Evolutionary conservation across 2,888 invertebrate species (phyloP).

Genomic region (Thumatha senex): DNA sequence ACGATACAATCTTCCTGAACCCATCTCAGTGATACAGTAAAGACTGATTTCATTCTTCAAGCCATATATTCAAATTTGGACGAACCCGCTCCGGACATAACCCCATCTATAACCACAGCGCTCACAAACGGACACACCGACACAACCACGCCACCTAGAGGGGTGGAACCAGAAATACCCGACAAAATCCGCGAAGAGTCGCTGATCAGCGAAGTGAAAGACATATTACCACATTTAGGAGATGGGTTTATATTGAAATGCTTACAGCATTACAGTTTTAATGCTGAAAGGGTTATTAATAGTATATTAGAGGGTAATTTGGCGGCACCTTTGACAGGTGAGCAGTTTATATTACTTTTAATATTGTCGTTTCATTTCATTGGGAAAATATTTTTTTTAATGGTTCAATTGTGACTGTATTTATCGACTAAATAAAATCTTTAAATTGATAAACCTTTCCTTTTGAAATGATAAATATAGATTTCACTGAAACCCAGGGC

Average conservation of each 20-base stretch:
- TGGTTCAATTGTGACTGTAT: no score
- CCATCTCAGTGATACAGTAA: conserved; percentile 75
- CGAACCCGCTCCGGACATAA: conserved; percentile 56
- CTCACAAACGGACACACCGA: conserved; percentile 56
- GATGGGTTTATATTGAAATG: conserved; percentile 89
- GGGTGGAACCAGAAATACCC: conserved; percentile 66
- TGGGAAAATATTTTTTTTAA: no score
- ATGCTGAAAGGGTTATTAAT: conserved; percentile 90
- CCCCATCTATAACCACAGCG: conserved; percentile 5
- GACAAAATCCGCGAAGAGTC: conserved; percentile 71
- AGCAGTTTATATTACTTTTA: conserved; percentile 6
- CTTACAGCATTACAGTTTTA: conserved; percentile 89
- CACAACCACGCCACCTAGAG: conserved; percentile 43
- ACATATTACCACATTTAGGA: conserved; percentile 92
- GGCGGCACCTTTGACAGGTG: conserved; percentile 63
- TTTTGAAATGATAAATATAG: no score
- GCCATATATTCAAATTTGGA: conserved; percentile 77
- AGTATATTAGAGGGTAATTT: conserved; percentile 90
- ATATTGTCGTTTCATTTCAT: no score
- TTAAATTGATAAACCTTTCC: no score
- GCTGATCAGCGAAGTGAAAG: conserved; percentile 86
- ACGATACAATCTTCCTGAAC: conserved; percentile 29
- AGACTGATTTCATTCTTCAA: conserved; percentile 81
- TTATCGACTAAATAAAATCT: no score
- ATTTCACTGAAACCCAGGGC: no score